Base-by-base conservation (phyloP, 2,888 invertebrate genomes). In the Tipula helvola region DNA sequence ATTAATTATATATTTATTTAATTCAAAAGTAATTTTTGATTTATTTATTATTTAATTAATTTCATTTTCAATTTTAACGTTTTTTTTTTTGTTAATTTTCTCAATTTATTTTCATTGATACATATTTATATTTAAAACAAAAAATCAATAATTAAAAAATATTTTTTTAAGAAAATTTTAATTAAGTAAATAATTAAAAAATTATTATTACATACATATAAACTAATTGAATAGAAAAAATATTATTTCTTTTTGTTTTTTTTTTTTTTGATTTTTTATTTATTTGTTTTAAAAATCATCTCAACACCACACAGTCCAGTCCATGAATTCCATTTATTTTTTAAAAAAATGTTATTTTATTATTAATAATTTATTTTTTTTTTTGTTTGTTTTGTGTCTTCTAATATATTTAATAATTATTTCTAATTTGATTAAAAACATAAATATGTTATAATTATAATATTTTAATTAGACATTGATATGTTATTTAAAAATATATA, bases 221-320 rank as follows among this genome's bases (percentile, higher is more conserved):
- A 71, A 71, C 71, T 71, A 71, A 71, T 71, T 71, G 71, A 71
- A 71, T 71, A 71, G 71, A 71, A 71, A 71, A 71, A 71, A 71
- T 71, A 71, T 71, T 16, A 44, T 44, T 44, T 52, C 52, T 52
- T 52, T 28, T 52, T 52, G 12, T 52, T 39, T 7, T 0, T 39
- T 57, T 16, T 57, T 57, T 10, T 7, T 1, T 57, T 16, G 16
- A 7, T 57, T 57, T 10, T 28, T 28, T 71, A 71, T 18, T 71
- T 71, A 10, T 10, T 71, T 28, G 18, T 28, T 71, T 71, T 71
- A 18, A 71, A 71, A 71, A 71, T 71, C 28, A 71, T 71, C 71
- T 71, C 71, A 71, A 71, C 28, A 28, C 28, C 28, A n/a, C 28
- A 28, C 28, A 28, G 28, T 28, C 71, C 71, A 71, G 71, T 71